Evolutionary conservation across 2,797 vertebrate genomes (phyloP).

Genomic region (Manis crassicaudata): DNA sequence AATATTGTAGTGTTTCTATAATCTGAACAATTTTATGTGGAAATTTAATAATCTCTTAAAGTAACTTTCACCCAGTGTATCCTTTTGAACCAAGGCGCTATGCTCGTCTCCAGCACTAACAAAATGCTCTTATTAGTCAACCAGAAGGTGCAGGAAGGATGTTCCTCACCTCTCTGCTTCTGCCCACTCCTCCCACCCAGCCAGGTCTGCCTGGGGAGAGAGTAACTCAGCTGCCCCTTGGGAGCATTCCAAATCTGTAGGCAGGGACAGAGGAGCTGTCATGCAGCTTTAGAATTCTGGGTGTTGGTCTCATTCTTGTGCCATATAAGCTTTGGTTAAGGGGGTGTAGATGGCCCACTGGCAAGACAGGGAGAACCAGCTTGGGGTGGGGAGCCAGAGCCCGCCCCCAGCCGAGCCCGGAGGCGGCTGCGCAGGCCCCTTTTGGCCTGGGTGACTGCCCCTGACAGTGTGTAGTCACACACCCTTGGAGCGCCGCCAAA

Average conservation of each 20-base stretch:
- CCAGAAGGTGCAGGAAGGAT: not conserved
- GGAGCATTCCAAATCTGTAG: not conserved
- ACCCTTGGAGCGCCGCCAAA: not conserved
- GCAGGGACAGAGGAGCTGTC: not conserved
- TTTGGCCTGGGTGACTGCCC: not conserved
- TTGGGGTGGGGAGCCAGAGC: not conserved
- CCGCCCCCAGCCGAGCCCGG: not conserved
- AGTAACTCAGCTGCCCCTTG: not conserved
- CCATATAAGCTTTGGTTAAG: not conserved
- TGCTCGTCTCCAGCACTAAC: not conserved
- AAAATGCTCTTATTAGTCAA: not conserved
- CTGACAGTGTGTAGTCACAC: not conserved
- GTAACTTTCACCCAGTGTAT: too few relatives aligned
- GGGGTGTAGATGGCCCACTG: not conserved
- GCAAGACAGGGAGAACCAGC: not conserved
- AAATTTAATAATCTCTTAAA: not conserved
- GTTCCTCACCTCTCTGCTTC: not conserved
- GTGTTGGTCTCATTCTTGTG: not conserved
- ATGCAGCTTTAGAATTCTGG: not conserved
- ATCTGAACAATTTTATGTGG: not conserved
- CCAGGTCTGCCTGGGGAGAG: not conserved
- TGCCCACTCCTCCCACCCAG: not conserved
- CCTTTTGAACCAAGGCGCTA: not conserved
- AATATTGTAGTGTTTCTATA: not conserved
- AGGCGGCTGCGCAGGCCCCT: not conserved